phyloP scores from a whole-genome alignment of 2,797 vertebrate genomes.

The Acanthurus tractus region DNA sequence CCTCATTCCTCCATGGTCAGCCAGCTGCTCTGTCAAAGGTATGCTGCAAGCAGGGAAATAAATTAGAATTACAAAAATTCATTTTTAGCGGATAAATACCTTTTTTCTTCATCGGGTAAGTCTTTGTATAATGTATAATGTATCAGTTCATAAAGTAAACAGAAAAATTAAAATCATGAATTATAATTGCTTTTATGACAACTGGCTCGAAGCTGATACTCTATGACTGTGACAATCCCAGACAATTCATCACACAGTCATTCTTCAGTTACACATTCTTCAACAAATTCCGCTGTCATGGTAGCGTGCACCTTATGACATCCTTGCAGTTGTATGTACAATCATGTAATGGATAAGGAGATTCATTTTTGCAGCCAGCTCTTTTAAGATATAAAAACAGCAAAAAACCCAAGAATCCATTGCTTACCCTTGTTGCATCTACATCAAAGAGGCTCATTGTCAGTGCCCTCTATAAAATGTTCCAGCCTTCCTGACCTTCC shows the following conservation, averaged over 20 bases:
- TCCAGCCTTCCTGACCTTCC: background rate
- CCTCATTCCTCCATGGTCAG: constrained; percentile 90
- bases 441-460: background rate
- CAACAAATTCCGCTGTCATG: background rate
- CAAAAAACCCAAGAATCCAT: background rate
- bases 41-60: constrained; percentile 5
- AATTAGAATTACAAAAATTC: too few species aligned
- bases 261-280: too few species aligned
- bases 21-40: constrained; percentile 90
- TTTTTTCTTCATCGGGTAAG: too few species aligned
- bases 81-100: too few species aligned
- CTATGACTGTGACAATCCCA: too few species aligned
- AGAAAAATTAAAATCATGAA: too few species aligned
- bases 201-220: too few species aligned
- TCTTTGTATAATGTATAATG: too few species aligned
- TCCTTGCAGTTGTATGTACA: background rate
- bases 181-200: too few species aligned
- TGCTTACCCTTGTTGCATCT: background rate
- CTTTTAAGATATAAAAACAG: background rate
- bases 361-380: background rate
- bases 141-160: too few species aligned
- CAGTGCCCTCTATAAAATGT: background rate
- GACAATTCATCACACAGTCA: too few species aligned
- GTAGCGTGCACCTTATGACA: background rate
- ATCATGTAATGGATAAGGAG: background rate